Evolutionary conservation across 92 coral and sea anemone genomes (phyloP).

Genomic region (Chrysogorgia sp.): DNA sequence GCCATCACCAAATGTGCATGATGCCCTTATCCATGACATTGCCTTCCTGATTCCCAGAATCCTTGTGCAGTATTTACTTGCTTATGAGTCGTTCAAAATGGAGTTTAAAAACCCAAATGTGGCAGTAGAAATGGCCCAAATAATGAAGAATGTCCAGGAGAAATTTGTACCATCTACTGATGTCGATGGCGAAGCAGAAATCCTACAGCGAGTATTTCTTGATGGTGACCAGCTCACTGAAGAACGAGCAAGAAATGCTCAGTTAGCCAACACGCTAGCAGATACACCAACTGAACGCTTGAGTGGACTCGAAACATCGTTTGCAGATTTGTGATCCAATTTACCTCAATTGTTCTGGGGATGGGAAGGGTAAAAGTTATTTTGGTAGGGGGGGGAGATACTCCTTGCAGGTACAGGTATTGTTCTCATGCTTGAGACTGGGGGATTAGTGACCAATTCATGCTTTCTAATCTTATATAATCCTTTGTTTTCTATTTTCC

Average conservation of each 20-base stretch:
- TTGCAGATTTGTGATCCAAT: conserved; percentile 59
- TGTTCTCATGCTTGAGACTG: too few species aligned
- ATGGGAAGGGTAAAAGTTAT: too few species aligned
- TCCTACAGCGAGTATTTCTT: conserved; percentile 21
- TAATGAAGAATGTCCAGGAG: not conserved
- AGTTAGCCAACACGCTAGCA: conserved; percentile 54
- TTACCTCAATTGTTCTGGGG: not conserved
- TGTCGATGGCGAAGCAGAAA: conserved; percentile 1
- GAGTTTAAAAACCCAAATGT: conserved; percentile 25
- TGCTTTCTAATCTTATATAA: not conserved
- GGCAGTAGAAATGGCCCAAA: conserved; percentile 27
- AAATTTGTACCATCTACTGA: conserved; percentile 21
- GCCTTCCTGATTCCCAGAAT: conserved; percentile 27
- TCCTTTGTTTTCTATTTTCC: conserved; percentile 3
- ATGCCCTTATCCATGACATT: not conserved
- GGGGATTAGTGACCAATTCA: not conserved
- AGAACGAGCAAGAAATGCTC: conserved; percentile 65
- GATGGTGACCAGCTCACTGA: conserved; percentile 65
- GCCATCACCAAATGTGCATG: conserved; percentile 47
- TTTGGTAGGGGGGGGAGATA: not conserved
- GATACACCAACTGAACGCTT: conserved; percentile 41
- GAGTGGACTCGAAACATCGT: conserved; percentile 47
- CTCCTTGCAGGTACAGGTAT: too few species aligned
- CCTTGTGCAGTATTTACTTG: conserved; percentile 48
- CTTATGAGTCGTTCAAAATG: conserved; percentile 29